Conservation (phyloP, 2,888 invertebrate genomes). For the Cephonodes hylas region DNA sequence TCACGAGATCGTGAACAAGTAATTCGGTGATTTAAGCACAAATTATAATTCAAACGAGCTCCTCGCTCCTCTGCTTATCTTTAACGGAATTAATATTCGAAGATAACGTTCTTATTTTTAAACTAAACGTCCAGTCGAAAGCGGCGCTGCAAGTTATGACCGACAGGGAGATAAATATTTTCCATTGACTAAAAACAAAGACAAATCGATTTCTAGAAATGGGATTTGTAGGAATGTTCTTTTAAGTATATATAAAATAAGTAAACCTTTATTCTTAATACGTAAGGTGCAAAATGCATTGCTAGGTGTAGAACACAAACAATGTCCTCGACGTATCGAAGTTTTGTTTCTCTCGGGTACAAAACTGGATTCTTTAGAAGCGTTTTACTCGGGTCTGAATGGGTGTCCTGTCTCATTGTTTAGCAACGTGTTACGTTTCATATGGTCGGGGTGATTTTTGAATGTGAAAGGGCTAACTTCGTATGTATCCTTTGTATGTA, state of each 20-base stretch:
- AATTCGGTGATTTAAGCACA: constrained; percentile 22
- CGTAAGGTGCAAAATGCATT: constrained; percentile 28
- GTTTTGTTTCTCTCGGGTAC: constrained; percentile 52
- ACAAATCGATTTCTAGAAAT: constrained; percentile 29
- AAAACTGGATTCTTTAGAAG: constrained; percentile 64
- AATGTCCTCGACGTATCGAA: constrained; percentile 28
- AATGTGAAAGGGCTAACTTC: constrained; percentile 1
- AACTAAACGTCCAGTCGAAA: constrained; percentile 15
- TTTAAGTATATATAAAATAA: neutral
- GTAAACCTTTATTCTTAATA: constrained; percentile 23
- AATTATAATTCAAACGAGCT: constrained; percentile 26
- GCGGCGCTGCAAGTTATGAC: constrained; percentile 21
- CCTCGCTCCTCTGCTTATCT: constrained; percentile 7
- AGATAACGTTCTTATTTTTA: constrained; percentile 11
- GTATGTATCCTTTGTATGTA: neutral
- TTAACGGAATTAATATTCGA: constrained; percentile 12
- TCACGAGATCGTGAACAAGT: constrained; percentile 13
- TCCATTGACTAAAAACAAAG: constrained; percentile 27
- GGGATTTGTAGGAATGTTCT: constrained; percentile 23
- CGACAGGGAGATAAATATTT: constrained; percentile 15
- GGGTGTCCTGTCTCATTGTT: constrained; percentile 55
- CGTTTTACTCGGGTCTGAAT: constrained; percentile 52
- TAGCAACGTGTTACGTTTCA: constrained; percentile 38
- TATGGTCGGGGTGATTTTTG: constrained; percentile 24
- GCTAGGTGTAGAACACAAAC: constrained; percentile 23